Evolutionary conservation across 2,888 invertebrate genomes (phyloP).

Genomic region (Apantesis nais): DNA sequence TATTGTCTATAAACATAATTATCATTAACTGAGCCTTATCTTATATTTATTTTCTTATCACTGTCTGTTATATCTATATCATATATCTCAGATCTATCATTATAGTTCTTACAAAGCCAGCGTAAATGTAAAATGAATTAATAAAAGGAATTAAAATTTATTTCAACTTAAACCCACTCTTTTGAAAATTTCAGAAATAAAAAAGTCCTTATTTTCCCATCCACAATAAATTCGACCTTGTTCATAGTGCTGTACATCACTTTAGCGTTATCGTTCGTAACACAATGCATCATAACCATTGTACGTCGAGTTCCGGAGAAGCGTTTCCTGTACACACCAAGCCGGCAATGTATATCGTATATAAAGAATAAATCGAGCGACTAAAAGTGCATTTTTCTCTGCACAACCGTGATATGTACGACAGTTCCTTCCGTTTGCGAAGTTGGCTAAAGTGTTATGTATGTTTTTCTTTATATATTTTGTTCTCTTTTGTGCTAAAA

Average conservation of each 20-base stretch:
- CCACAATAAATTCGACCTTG: slow-evolving; percentile 45
- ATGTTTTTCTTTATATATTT: slow-evolving; percentile 13
- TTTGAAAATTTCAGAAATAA: neutral
- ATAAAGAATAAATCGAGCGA: slow-evolving; percentile 54
- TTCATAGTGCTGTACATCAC: slow-evolving; percentile 57
- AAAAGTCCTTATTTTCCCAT: slow-evolving; percentile 6
- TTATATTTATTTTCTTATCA: too few relatives aligned
- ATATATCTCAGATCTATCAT: too few relatives aligned
- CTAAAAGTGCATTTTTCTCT: slow-evolving; percentile 56
- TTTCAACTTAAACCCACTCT: neutral
- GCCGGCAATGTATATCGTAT: slow-evolving; percentile 55
- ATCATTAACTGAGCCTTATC: too few relatives aligned
- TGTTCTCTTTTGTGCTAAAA: slow-evolving; percentile 25
- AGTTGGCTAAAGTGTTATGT: slow-evolving; percentile 46
- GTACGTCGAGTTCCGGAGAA: slow-evolving; percentile 64
- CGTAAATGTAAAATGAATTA: neutral
- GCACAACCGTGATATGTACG: slow-evolving; percentile 49
- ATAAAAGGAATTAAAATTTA: neutral
- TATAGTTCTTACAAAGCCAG: neutral
- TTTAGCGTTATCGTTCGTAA: slow-evolving; percentile 76
- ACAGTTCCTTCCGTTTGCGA: slow-evolving; percentile 53
- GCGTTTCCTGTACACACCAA: slow-evolving; percentile 52
- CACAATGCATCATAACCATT: slow-evolving; percentile 76
- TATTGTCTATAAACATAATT: too few relatives aligned
- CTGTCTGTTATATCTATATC: too few relatives aligned